Percentiles rank a stretch among this genome's conserved stretches.
These are phyloP conservation scores for Turnix velox DNA, from an alignment of 2,113 vertebrate genomes.

Conservation along the genomic window DNA sequence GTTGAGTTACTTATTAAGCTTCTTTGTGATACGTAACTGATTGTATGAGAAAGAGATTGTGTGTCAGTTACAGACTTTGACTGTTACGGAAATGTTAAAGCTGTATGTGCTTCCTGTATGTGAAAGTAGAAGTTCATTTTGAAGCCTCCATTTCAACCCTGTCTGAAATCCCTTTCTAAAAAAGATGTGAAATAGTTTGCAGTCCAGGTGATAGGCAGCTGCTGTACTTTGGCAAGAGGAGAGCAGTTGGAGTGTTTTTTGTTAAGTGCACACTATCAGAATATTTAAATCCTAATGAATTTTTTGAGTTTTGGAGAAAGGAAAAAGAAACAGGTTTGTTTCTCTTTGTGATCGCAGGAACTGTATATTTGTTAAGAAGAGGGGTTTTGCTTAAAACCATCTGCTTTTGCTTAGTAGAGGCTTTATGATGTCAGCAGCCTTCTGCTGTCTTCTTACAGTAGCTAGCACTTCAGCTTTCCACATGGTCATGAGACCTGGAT, in stretches of 20 bases:
- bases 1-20: neutral
- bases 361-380: neutral
- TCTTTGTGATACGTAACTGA: neutral
- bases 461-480: neutral
- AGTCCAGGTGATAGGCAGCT: neutral
- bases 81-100: accelerated
- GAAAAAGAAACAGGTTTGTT: neutral
- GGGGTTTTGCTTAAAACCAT: neutral
- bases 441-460: neutral
- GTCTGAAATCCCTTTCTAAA: neutral
- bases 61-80: neutral
- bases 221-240: neutral
- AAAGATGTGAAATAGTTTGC: neutral
- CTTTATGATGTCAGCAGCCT: neutral
- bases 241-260: neutral
- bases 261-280: neutral
- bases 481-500: neutral
- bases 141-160: neutral
- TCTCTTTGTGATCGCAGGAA: neutral
- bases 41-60: neutral
- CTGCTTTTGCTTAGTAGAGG: neutral
- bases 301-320: neutral
- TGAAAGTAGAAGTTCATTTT: neutral
- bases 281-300: neutral
- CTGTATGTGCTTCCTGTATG: neutral